Conservation (phyloP, 53 echinoderm and acorn worm species). For the Pentamera pediparva region DNA sequence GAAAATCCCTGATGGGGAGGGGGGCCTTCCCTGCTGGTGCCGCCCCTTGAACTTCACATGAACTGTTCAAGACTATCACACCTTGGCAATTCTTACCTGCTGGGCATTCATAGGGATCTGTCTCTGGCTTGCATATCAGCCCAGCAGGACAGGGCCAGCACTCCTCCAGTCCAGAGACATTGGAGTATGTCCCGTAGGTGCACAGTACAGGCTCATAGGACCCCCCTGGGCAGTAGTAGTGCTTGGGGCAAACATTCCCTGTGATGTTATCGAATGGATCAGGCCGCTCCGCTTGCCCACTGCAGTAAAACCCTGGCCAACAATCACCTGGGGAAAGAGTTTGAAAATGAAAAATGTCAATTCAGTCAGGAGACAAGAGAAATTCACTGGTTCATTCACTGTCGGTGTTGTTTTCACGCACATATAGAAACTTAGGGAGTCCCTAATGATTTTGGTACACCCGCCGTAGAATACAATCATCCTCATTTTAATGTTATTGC, state of each 20-base stretch:
- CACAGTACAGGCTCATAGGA: constrained; percentile 53
- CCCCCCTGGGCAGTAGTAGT: constrained; percentile 63
- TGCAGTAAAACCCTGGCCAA: constrained; percentile 72
- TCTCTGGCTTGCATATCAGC: constrained; percentile 74
- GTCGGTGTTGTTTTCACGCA: not conserved
- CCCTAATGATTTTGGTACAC: too few species aligned
- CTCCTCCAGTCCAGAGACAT: constrained; percentile 60
- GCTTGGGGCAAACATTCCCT: constrained; percentile 69
- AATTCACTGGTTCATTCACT: too few species aligned
- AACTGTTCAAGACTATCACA: not conserved
- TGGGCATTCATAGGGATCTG: constrained; percentile 80
- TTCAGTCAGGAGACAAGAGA: too few species aligned
- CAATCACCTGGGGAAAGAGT: constrained; percentile 51
- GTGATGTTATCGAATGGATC: constrained; percentile 80
- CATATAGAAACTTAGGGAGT: too few species aligned
- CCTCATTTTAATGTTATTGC: too few species aligned
- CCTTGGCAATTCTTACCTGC: constrained; percentile 53
- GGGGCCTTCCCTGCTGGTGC: too few species aligned
- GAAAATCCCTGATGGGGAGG: too few species aligned
- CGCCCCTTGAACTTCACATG: not conserved
- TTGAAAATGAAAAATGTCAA: not conserved
- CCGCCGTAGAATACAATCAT: too few species aligned
- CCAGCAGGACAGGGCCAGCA: constrained; percentile 65
- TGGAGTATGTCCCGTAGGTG: constrained; percentile 63
- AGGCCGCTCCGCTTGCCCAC: constrained; percentile 58